Base-by-base conservation (phyloP, 2,113 vertebrate species). In the Copsychus sechellarum region DNA sequence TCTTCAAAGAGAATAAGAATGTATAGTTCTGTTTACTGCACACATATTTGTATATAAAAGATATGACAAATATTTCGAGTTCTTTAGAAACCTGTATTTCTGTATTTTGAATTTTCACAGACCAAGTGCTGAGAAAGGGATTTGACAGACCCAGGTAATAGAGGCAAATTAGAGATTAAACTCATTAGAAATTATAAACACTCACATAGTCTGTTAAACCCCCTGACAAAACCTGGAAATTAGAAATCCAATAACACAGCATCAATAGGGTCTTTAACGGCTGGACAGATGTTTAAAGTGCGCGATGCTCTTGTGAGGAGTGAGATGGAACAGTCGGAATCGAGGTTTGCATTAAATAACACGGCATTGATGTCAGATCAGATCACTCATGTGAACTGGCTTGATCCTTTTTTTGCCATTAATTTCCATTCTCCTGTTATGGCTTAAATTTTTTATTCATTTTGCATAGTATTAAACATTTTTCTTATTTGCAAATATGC, bases 241-340 rank as follows among this genome's bases (percentile, higher is more conserved):
- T 72, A 96, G 95, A 98, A 98, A 97, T 97, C 96, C 96, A 97
- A 97, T 95, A 81, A 45, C 77, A 51, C 53, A 76, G 96, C 94
- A 97, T 94, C 95, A 66, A 90, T 51, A 81, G 71, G 96, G 95
- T 90, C 97, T 96, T 90, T 93, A 96, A 92, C 21, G 72, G 72
- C 85, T 72, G 97, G 97, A 96, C 97, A 97, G 96, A 97, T 97
- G 97, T 97, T 97, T 88, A 96, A 96, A 94, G 92, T 81, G 97
- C 74, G 70, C 82, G 62, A 90, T 87, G 95, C 95, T 97, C 65
- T 5, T 65, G 85, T 96, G 93, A 95, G 94, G 95, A 97, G 95
- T 50, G 96, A 98, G 90, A 95, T 73, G 81, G 88, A 97, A 96
- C 95, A 96, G 91, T 69, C 93, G 60, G 95, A 97, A 97, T 87